These are phyloP conservation scores for Sebastes hopkinsi DNA, from an alignment of 2,797 vertebrate species.

Conservation along the genomic window DNA sequence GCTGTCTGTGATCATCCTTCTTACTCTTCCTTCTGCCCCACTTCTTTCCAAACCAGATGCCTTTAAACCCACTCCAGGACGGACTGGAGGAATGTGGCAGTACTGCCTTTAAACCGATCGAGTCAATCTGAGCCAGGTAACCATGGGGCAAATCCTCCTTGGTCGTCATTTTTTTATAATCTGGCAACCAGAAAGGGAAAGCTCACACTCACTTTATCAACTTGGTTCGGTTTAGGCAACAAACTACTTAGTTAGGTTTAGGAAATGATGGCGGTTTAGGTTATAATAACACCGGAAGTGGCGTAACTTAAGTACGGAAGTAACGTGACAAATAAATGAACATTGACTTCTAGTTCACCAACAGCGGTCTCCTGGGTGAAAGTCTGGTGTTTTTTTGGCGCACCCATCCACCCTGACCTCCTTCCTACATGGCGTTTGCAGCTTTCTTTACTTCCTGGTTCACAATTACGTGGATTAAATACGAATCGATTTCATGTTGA, in stretches of 20 bases:
- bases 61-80: not conserved
- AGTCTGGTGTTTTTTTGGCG: too few species aligned
- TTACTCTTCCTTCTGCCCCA: not conserved
- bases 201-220: not conserved
- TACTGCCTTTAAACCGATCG: not conserved
- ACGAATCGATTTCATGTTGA: too few species aligned
- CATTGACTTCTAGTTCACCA: not conserved
- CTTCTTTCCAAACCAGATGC: conserved; percentile 17
- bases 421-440: too few species aligned
- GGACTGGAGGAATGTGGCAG: not conserved
- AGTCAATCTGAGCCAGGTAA: not conserved
- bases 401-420: too few species aligned
- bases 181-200: not conserved
- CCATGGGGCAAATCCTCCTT: not conserved
- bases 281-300: not conserved
- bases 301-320: not conserved
- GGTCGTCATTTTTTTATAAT: not conserved
- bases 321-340: not conserved
- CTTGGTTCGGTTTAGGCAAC: not conserved
- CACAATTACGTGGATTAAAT: too few species aligned
- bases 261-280: not conserved
- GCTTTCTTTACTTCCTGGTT: too few species aligned
- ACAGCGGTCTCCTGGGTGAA: not conserved
- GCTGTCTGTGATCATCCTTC: conserved; percentile 17
- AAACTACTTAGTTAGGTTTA: not conserved